Base-by-base conservation (phyloP, 1,140 invertebrate species). In the Drosophila santomea region DNA sequence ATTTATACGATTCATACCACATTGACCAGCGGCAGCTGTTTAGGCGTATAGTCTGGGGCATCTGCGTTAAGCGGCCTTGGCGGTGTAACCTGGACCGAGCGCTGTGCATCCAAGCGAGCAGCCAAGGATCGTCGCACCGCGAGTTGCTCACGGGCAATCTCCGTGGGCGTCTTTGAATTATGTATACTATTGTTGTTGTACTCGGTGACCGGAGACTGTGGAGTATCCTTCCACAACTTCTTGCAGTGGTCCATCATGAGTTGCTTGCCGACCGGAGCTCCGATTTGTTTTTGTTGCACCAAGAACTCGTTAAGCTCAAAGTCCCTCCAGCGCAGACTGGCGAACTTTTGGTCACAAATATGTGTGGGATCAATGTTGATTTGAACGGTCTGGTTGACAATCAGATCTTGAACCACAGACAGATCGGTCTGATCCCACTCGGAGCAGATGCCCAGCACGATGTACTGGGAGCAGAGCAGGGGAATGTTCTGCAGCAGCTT, bases 321-420 rank as follows among this genome's bases (percentile, higher is more conserved):
- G 41, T 91, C 91, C 15, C 90, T 90, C 88, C 90, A 92, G 52
- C 78, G 82, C n/a, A 92, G 67, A 38, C 48, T 79, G 38, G 80
- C 91, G 57, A 91, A 92, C 51, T 91, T 91, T 50, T 86, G 89
- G 10, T 74, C 78, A 50, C 83, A 86, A 48, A 88, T 85, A 47
- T 80, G 78, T 15, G 23, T 61, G 23, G 56, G 32, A 68, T 84
- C 57, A 39, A 91, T 48, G 35, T 58, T 45, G 36, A 92, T 71
- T 36, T 73, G 76, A 32, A 91, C 62, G 15, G 50, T 76, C 60
- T 92, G 81, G 48, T 80, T 85, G 1, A 78, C 55, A 17, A 92
- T 74, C 56, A 92, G 56, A 32, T 76, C 52, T 11, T 52, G 39
- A 4, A 92, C 85, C 35, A 69, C 23, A 11, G 72, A 57, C 58